These are phyloP conservation scores for Drosophila pachea DNA, from an alignment of 1,140 invertebrate genomes.

Conservation along the genomic window DNA sequence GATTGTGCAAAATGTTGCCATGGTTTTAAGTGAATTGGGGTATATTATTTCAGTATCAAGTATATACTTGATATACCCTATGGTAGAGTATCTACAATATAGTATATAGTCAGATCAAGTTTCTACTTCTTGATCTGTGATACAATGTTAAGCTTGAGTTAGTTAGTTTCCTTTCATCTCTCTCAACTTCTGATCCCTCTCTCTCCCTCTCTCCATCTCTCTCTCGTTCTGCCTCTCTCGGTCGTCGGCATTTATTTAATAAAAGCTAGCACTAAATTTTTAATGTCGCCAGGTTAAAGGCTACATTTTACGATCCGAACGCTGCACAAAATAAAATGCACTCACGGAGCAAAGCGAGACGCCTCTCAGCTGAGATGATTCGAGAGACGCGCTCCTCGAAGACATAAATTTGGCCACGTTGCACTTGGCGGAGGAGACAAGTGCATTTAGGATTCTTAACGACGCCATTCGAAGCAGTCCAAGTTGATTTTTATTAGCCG, in stretches of 20 bases:
- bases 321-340: constrained; percentile 32
- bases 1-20: no score
- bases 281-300: constrained; percentile 5
- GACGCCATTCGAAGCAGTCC: constrained; percentile 25
- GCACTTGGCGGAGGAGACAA: constrained; percentile 9
- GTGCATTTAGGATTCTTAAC: constrained; percentile 32
- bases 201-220: no score
- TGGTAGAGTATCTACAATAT: no score
- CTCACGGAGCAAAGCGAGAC: background rate
- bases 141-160: no score
- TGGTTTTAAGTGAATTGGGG: no score
- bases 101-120: no score
- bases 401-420: background rate
- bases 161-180: no score
- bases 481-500: constrained; percentile 50
- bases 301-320: constrained; percentile 13
- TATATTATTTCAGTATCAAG: no score
- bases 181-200: no score
- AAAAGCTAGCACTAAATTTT: constrained; percentile 5
- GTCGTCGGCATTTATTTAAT: background rate
- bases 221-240: background rate
- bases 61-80: no score
- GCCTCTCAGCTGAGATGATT: background rate
- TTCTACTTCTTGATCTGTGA: no score
- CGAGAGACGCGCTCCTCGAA: background rate